These are phyloP conservation scores for Arenaria interpres DNA, from an alignment of 2,113 vertebrate species.

Conservation along the genomic window DNA sequence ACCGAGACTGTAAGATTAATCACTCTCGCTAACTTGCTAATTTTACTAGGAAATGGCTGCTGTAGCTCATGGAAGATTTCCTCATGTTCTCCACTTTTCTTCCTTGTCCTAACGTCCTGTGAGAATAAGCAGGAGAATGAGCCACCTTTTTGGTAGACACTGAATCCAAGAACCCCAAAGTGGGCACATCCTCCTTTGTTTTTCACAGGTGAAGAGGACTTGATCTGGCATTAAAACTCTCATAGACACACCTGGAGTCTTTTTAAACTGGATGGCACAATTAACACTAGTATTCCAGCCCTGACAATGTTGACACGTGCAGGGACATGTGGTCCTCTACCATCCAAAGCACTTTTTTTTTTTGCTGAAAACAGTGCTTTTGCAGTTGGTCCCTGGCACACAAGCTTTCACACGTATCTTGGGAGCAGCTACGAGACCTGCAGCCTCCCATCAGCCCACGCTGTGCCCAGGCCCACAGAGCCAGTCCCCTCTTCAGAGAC, in stretches of 20 bases:
- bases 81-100: background rate
- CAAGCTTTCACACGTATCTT: fast-evolving
- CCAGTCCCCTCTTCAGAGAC: fast-evolving
- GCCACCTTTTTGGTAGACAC: background rate
- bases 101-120: background rate
- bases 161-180: background rate
- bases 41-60: background rate
- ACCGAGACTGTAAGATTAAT: background rate
- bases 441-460: background rate
- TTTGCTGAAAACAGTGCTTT: background rate
- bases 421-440: no score
- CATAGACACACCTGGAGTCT: background rate
- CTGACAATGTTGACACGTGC: fast-evolving
- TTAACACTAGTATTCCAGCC: fast-evolving
- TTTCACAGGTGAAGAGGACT: no score
- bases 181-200: fast-evolving
- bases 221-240: background rate
- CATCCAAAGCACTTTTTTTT: background rate
- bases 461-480: background rate
- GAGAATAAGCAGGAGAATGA: background rate
- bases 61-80: background rate
- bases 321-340: background rate
- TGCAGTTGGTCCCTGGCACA: fast-evolving
- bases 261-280: background rate
- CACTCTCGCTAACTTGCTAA: background rate